Evolutionary conservation across 1,140 invertebrate species (phyloP).

Genomic region (Brachionus angularis): DNA sequence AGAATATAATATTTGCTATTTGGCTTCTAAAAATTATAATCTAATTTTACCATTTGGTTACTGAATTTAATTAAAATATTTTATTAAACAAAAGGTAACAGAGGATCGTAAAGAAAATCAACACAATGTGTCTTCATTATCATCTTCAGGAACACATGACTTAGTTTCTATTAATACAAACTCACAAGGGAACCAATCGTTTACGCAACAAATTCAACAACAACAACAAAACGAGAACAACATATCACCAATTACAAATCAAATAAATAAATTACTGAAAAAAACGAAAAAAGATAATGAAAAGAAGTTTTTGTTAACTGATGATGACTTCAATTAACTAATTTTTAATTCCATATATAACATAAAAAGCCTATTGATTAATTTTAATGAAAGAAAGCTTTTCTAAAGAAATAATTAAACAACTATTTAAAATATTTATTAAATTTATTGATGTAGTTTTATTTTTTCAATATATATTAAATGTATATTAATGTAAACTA

Average conservation of each 20-base stretch:
- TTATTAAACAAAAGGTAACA: not conserved
- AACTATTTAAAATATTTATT: too few species aligned
- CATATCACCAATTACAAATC: slow-evolving; percentile 18
- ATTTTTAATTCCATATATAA: too few species aligned
- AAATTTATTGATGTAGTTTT: too few species aligned
- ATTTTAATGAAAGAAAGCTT: too few species aligned
- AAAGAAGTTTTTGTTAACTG: slow-evolving; percentile 32
- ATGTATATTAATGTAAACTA: too few species aligned
- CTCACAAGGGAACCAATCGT: not conserved
- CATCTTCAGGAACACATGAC: not conserved
- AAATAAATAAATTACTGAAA: slow-evolving; percentile 37
- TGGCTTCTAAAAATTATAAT: too few species aligned
- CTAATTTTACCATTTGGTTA: too few species aligned
- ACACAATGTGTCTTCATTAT: not conserved
- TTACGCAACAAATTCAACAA: slow-evolving; percentile 20
- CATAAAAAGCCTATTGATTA: too few species aligned
- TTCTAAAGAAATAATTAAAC: too few species aligned
- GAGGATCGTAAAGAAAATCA: not conserved
- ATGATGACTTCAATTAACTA: slow-evolving; percentile 43
- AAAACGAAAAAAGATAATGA: slow-evolving; percentile 41
- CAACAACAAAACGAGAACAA: not conserved
- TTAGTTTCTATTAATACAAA: not conserved
- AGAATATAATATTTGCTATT: too few species aligned
- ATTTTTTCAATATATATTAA: too few species aligned
- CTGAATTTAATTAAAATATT: too few species aligned